phyloP scores from a whole-genome alignment of 2,797 vertebrate genomes.

The Microctenopoma lineatum region DNA sequence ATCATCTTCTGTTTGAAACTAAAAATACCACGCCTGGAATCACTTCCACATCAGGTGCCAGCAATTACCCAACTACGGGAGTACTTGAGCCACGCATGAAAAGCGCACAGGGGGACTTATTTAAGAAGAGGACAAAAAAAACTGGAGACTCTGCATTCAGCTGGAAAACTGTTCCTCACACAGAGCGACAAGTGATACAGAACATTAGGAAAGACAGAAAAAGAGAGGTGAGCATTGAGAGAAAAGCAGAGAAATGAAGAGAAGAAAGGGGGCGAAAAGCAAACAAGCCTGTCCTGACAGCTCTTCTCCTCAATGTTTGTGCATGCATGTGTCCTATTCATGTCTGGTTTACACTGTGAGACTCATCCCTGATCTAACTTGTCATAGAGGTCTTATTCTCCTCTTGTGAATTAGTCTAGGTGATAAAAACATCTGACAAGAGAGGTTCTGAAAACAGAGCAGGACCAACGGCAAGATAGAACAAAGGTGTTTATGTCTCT shows the following conservation, averaged over 20 bases:
- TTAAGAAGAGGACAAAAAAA: conserved; percentile 37
- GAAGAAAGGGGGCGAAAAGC: conserved; percentile 8
- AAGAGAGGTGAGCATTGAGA: not conserved
- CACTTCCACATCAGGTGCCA: conserved; percentile 45
- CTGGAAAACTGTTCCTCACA: conserved; percentile 8
- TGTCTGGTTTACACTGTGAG: conserved; percentile 60
- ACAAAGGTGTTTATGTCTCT: conserved; percentile 14
- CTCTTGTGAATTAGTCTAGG: conserved; percentile 33
- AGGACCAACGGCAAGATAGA: conserved; percentile 19
- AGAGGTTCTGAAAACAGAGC: conserved; percentile 26
- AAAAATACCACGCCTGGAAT: conserved; percentile 66
- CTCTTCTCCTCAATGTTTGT: conserved; percentile 29
- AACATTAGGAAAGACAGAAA: conserved; percentile 11
- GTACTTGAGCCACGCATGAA: conserved; percentile 39
- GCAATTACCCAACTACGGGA: conserved; percentile 47
- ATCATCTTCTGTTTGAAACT: conserved; percentile 55
- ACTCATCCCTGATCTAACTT: conserved; percentile 32
- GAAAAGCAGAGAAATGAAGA: not conserved
- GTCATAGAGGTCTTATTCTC: conserved; percentile 39
- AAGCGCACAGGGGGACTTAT: conserved; percentile 36
- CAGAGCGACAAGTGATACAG: conserved; percentile 14
- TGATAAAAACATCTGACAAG: conserved; percentile 51
- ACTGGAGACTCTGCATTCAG: conserved; percentile 9
- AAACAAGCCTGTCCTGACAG: conserved; percentile 2
- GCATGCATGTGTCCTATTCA: conserved; percentile 20